A percentile compares a stretch with the other conserved stretches of the same genome.
These are phyloP conservation scores for Pomatostomus ruficeps DNA, from an alignment of 2,113 vertebrate genomes.

Conservation along the genomic window DNA sequence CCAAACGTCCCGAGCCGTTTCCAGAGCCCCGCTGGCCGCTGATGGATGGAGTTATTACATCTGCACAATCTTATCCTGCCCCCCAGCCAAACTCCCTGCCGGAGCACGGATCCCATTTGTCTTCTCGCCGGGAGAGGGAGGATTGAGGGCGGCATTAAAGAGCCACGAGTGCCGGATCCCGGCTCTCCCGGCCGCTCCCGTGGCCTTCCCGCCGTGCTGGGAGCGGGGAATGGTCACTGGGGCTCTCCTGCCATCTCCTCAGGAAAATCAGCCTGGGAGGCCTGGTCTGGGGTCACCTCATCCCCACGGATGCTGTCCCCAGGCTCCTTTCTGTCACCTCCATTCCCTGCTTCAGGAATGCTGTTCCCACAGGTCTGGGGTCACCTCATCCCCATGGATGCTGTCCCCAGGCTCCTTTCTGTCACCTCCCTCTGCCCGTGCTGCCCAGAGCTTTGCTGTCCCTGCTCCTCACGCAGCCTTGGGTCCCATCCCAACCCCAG, in stretches of 20 bases:
- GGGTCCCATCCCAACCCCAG: neutral
- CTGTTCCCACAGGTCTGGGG: neutral
- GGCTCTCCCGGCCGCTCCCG: accelerated
- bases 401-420: too few species aligned
- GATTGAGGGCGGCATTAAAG: neutral
- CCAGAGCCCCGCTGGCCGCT: neutral
- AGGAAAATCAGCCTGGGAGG: neutral
- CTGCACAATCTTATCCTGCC: slow-evolving; percentile 56
- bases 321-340: neutral
- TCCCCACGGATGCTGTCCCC: too few species aligned
- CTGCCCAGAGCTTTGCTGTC: neutral
- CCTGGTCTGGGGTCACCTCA: neutral
- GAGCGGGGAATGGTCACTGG: accelerated
- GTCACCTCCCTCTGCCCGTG: neutral
- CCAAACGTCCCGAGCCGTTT: neutral
- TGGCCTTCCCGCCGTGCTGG: accelerated
- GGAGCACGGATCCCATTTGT: slow-evolving; percentile 17
- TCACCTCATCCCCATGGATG: too few species aligned
- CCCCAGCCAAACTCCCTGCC: slow-evolving; percentile 36
- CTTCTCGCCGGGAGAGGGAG: neutral
- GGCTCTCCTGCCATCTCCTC: neutral
- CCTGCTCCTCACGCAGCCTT: accelerated
- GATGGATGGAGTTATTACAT: slow-evolving; percentile 62
- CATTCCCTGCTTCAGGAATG: neutral
- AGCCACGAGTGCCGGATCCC: neutral